Base-by-base conservation (phyloP, 2,888 invertebrate genomes). In the Cabera pusaria region DNA sequence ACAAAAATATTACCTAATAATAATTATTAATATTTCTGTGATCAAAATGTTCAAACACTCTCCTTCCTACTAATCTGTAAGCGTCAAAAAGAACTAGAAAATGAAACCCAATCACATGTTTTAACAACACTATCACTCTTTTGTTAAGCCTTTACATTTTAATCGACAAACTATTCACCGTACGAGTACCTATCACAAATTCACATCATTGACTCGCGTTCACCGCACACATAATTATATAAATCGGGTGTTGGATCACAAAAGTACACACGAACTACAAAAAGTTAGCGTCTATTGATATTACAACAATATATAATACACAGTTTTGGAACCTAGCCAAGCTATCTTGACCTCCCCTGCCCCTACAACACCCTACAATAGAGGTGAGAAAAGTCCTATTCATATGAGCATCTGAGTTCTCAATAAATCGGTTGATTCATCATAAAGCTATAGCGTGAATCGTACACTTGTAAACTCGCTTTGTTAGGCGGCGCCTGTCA, bases 401-500 rank as follows among this genome's bases (percentile, higher is more conserved):
- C 55, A 52, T 55, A 54, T 55, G 51, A 73, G 48, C 57, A 60
- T 67, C 66, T 72, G 64, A 72, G 84, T 49, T 76, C 84, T 64
- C 45, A 52, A 59, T 76, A 77, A 71, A 76, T 55, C 64, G 80
- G 86, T 61, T 67, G 76, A 56, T 72, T 78, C 59, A 83, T 87
- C n/a, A 87, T 85, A 87, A 80, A 85, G 77, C 78, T 81, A 86
- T 84, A 75, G 73, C 71, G 72, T 85, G 85, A 86, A 87, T 83
- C 76, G 82, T 86, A 86, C 87, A 88, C 87, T 87, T 87, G 87
- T 87, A 85, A 68, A 76, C 67, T 68, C 61, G 74, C 79, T 78
- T 87, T 87, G 87, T 87, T 81, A 80, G 62, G 58, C 65, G 84
- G 79, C 83, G 87, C 81, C 72, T 80, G 83, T 75, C 78, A 84